Percentiles rank a stretch among this genome's conserved stretches.
Evolutionary conservation across 2,888 invertebrate genomes (phyloP).

Genomic region (Rhagonycha fulva): DNA sequence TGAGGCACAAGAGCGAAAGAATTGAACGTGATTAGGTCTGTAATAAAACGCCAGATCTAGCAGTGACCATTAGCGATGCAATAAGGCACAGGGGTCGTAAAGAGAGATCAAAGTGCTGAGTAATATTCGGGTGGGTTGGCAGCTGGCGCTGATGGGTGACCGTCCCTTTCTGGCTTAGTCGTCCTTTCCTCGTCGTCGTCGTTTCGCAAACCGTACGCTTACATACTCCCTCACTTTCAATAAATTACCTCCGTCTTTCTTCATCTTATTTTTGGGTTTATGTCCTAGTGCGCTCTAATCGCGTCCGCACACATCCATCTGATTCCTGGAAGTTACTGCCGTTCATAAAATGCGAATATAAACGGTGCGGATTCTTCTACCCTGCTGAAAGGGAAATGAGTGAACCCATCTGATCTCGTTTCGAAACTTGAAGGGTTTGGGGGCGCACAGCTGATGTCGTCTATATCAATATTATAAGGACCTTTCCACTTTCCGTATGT

Average conservation of each 20-base stretch:
- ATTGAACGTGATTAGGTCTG: conserved; percentile 28
- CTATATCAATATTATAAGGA: conserved; percentile 44
- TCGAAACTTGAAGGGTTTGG: conserved; percentile 18
- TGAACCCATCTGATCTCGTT: conserved; percentile 33
- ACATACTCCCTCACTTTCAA: conserved; percentile 20
- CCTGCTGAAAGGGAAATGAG: conserved; percentile 28
- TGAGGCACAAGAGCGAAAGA: conserved; percentile 15
- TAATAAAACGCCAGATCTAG: conserved; percentile 44
- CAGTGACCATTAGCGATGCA: conserved; percentile 45
- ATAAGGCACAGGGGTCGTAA: conserved; percentile 41
- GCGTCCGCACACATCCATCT: conserved; percentile 33
- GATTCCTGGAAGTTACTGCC: conserved; percentile 35
- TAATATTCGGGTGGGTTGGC: conserved; percentile 39
- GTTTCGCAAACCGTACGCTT: conserved; percentile 10
- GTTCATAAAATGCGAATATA: conserved; percentile 38
- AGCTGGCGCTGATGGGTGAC: conserved; percentile 39
- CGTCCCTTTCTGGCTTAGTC: conserved; percentile 29
- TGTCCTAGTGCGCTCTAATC: conserved; percentile 21
- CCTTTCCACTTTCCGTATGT: conserved; percentile 35
- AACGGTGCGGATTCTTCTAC: conserved; percentile 32
- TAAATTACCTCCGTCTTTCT: conserved; percentile 23
- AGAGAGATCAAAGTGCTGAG: conserved; percentile 41
- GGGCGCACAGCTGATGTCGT: conserved; percentile 40
- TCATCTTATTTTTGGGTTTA: conserved; percentile 5
- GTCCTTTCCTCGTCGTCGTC: conserved; percentile 4